Percentiles rank a stretch among this genome's conserved stretches.
Evolutionary conservation across 2,113 vertebrate genomes (phyloP).

Genomic region (Megatriorchis doriae): DNA sequence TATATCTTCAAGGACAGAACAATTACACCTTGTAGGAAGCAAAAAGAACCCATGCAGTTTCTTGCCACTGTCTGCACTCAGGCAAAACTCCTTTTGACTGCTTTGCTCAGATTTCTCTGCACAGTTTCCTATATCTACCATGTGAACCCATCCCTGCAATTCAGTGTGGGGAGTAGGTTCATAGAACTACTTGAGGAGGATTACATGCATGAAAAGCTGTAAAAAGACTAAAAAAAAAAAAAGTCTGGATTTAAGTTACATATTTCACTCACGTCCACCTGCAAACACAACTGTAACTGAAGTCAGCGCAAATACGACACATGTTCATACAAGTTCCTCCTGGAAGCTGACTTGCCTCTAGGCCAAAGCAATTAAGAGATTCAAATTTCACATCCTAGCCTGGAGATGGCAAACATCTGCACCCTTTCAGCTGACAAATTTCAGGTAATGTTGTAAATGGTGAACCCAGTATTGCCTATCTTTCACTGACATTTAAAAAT

Average conservation of each 20-base stretch:
- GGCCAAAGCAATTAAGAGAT: not conserved
- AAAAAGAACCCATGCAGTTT: not conserved
- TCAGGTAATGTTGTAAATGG: accelerated
- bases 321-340: not conserved
- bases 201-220: not conserved
- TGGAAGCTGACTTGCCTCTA: not conserved
- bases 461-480: no score
- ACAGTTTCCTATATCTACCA: not conserved
- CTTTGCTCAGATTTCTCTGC: not conserved
- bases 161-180: not conserved
- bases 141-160: not conserved
- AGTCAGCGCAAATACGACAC: not conserved
- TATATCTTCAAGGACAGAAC: not conserved
- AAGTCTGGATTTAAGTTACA: not conserved
- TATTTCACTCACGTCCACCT: not conserved
- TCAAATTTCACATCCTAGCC: not conserved
- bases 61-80: not conserved
- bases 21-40: not conserved
- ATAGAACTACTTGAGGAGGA: not conserved
- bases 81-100: not conserved
- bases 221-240: not conserved
- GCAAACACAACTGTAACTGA: not conserved
- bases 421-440: not conserved
- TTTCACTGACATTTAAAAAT: accelerated
- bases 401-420: not conserved